Conservation (phyloP, 2,113 vertebrate species). For the Hippocampus abdominalis region DNA sequence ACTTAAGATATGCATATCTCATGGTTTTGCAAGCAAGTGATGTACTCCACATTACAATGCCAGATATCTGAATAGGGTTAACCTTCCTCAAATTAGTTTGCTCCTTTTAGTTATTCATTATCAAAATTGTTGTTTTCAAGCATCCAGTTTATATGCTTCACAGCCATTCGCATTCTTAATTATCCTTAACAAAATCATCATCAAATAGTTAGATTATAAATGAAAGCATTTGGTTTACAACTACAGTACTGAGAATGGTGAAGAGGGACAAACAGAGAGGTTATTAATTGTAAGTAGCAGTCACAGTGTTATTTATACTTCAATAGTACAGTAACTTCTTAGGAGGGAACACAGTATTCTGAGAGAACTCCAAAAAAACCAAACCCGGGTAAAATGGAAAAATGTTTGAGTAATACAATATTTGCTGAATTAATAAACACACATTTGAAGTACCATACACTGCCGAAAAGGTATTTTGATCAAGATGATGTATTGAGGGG, state of each 20-base stretch:
- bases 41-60: too few species aligned
- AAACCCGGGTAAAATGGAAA: background rate
- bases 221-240: too few species aligned
- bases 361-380: background rate
- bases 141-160: background rate
- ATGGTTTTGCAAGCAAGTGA: too few species aligned
- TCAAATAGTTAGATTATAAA: too few species aligned
- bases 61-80: background rate
- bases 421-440: background rate
- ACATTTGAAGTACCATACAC: background rate
- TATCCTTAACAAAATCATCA: too few species aligned
- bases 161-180: background rate
- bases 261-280: too few species aligned
- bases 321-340: background rate
- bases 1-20: background rate
- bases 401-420: background rate
- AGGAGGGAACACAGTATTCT: background rate
- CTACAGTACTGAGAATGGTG: too few species aligned
- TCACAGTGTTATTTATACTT: background rate
- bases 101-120: background rate
- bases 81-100: background rate
- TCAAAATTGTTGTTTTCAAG: background rate
- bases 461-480: background rate
- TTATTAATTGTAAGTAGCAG: too few species aligned
- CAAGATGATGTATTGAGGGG: background rate